Evolutionary conservation across 2,888 invertebrate genomes (phyloP).

Genomic region (Cerastis leucographa): DNA sequence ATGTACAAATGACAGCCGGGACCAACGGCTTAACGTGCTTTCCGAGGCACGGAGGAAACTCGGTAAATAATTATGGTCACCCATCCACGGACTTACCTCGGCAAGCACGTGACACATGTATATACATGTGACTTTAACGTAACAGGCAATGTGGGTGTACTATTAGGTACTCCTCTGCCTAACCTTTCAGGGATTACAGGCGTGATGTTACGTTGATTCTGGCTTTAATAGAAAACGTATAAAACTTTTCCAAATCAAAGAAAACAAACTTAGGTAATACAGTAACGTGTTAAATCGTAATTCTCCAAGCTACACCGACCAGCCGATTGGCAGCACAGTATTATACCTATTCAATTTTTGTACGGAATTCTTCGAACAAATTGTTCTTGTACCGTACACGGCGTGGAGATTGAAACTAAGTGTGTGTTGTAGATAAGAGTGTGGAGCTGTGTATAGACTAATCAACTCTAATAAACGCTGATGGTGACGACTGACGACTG

Average conservation of each 20-base stretch:
- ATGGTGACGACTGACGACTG: conserved; percentile 69
- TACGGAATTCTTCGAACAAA: conserved; percentile 58
- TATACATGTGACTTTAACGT: neutral
- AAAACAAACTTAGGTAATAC: conserved; percentile 12
- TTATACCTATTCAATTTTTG: conserved; percentile 52
- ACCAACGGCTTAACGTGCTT: too few species aligned
- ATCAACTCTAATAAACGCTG: conserved; percentile 76
- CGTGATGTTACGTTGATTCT: neutral
- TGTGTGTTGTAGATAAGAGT: conserved; percentile 66
- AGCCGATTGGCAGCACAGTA: conserved; percentile 38
- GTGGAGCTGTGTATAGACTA: conserved; percentile 65
- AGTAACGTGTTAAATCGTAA: conserved; percentile 52
- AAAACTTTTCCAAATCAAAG: conserved; percentile 26
- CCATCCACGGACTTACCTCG: too few species aligned
- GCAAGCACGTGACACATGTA: too few species aligned
- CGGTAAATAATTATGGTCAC: too few species aligned
- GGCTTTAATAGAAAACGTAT: neutral
- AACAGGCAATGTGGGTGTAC: neutral
- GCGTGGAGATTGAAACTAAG: conserved; percentile 67
- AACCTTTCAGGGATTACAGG: neutral
- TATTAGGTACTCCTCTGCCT: neutral
- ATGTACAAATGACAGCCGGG: too few species aligned
- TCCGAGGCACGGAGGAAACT: too few species aligned
- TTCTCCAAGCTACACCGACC: conserved; percentile 48
- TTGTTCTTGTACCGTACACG: conserved; percentile 52